Evolutionary conservation across 2,888 invertebrate genomes (phyloP).

Genomic region (Didymodactylos carnosus): DNA sequence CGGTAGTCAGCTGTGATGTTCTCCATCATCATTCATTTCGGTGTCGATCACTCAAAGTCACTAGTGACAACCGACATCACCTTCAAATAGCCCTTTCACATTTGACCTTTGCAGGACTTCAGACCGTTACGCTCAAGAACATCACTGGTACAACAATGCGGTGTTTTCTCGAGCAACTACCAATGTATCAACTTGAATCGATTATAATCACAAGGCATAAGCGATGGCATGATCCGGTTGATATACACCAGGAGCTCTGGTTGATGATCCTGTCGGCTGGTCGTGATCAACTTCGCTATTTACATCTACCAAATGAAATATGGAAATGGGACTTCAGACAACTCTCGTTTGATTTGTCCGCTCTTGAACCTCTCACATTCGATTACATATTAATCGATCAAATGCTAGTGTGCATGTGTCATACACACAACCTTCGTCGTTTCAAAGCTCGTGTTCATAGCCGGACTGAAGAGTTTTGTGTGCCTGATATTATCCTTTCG

Average conservation of each 20-base stretch:
- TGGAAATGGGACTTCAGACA: background rate
- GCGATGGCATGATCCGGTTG: background rate
- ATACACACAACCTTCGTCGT: background rate
- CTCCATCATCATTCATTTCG: background rate
- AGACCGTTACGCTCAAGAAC: background rate
- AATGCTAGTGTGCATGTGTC: background rate
- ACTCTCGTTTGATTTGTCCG: background rate
- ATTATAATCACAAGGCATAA: background rate
- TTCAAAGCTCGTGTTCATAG: background rate
- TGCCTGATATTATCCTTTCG: background rate
- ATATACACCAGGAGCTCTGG: background rate
- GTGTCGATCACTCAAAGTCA: background rate
- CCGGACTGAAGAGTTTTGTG: background rate
- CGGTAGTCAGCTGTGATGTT: background rate
- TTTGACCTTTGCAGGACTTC: background rate
- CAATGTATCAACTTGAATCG: background rate
- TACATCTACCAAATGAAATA: background rate
- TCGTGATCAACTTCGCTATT: background rate
- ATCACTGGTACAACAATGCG: background rate
- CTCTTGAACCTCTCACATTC: background rate
- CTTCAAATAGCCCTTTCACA: background rate
- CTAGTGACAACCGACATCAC: background rate
- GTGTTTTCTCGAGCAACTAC: background rate
- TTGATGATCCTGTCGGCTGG: background rate
- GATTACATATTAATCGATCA: background rate